Percentiles rank a stretch among this genome's conserved stretches.
phyloP scores from a whole-genome alignment of 2,797 vertebrate genomes.

The Melanotaenia boesemani region DNA sequence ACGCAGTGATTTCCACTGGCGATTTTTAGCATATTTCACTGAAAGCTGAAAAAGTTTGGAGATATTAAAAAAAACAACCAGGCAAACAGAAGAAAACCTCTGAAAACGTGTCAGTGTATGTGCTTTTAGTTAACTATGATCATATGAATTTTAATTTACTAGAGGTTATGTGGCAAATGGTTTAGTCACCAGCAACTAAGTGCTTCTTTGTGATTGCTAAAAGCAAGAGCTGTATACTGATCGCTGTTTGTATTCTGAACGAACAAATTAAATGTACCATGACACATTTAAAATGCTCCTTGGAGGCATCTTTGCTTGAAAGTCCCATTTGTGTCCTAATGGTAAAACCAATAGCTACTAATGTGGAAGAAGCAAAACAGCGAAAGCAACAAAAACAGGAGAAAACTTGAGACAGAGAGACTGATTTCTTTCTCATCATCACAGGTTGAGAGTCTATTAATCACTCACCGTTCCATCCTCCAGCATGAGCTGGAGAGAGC shows the following conservation, averaged over 20 bases:
- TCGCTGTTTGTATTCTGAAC: slow-evolving; percentile 30
- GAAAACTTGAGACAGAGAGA: background rate
- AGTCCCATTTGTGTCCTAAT: slow-evolving; percentile 51
- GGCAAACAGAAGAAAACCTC: slow-evolving; percentile 4
- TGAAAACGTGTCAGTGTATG: background rate
- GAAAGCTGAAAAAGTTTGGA: background rate
- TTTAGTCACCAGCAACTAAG: slow-evolving; percentile 6
- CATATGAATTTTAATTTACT: slow-evolving; percentile 24
- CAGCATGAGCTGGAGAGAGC: slow-evolving; percentile 88
- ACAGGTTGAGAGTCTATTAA: background rate
- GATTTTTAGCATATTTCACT: background rate
- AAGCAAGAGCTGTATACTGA: slow-evolving; percentile 1
- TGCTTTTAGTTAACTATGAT: slow-evolving; percentile 6
- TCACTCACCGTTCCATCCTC: slow-evolving; percentile 92
- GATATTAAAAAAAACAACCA: background rate
- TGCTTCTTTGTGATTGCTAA: slow-evolving; percentile 2
- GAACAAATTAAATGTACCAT: slow-evolving; percentile 32
- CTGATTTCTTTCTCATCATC: background rate
- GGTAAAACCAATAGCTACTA: slow-evolving; percentile 51
- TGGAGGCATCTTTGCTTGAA: slow-evolving; percentile 36
- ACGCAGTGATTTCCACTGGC: background rate
- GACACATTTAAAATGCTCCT: slow-evolving; percentile 48
- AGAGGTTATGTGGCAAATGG: slow-evolving; percentile 14
- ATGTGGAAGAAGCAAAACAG: slow-evolving; percentile 16
- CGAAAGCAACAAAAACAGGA: slow-evolving; percentile 4